Evolutionary conservation across 2,797 vertebrate species (phyloP), one percentile per base, ranked within the genome.

Genomic region (Pantherophis alleghaniensis): DNA sequence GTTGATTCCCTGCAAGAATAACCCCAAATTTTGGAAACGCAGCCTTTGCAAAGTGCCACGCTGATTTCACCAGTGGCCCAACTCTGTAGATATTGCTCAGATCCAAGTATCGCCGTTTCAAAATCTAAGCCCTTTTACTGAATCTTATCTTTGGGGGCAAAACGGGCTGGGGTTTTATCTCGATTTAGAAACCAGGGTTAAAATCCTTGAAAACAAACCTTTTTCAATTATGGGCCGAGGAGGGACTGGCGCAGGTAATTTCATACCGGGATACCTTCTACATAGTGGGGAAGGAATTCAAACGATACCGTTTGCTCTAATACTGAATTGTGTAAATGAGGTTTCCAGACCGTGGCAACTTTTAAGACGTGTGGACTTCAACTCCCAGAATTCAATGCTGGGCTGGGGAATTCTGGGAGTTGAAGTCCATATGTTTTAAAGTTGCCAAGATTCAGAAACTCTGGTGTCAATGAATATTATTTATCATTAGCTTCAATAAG

Each of bases 71-170:
- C 74, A 20, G 3, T 7, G 9, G 51, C 9, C 24, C 91, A 88
- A 69, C 60, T 3, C 24, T 2, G 95, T 87, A 0, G 83, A 55
- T 55, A 93, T 4, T 16, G 93, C 90, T 90, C 59, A 22, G 88
- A 7, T 12, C 47, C 16, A 57, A 59, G 79, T 88, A 59, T 92
- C 2, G 2, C 20, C 87, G 32, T 94, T 95, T 94, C 22, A 55
- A 66, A 53, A 89, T 86, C 16, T 32, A 28, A 28, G 2, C 37
- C 92, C 91, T 88, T 95, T 56, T 66, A 89, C 91, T 92, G 94
- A 59, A 91, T 24, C 89, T 66, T 55, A 88, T 83, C 2, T 56
- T 55, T 61, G 24, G 91, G 91, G 14, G 2, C n/a, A 90, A 92
- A 94, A 94, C 10, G 57, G 7, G 28, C 18, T 24, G 20, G 37